Evolutionary conservation across 2,797 vertebrate genomes (phyloP).

Genomic region (Paramormyrops hopkinsi): DNA sequence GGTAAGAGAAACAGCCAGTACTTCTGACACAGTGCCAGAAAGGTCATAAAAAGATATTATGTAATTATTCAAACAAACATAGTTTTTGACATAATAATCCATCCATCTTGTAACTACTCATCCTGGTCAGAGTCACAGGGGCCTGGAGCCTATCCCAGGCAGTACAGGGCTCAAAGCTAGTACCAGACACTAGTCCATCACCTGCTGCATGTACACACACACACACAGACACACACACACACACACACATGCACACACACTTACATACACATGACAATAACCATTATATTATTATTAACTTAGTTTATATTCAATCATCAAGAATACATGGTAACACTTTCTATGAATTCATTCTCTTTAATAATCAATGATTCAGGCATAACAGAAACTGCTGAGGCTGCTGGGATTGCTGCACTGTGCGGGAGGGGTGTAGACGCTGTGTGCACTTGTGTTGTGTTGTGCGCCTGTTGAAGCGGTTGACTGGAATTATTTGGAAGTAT

Average conservation of each 20-base stretch:
- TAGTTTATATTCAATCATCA: background rate
- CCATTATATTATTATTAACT: background rate
- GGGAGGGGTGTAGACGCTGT: too few species aligned
- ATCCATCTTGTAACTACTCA: background rate
- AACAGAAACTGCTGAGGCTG: too few species aligned
- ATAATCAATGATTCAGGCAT: background rate
- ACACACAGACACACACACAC: background rate
- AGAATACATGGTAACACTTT: background rate
- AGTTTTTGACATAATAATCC: background rate
- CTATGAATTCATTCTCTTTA: background rate
- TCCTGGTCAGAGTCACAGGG: background rate
- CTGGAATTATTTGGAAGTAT: too few species aligned
- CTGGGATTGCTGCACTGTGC: too few species aligned
- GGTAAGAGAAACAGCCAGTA: background rate
- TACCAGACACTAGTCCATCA: background rate
- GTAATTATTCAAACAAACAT: background rate
- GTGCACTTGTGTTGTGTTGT: too few species aligned
- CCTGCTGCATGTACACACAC: background rate
- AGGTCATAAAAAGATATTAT: background rate
- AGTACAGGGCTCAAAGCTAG: background rate
- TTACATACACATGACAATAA: background rate
- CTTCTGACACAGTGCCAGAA: background rate
- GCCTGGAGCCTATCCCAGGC: background rate
- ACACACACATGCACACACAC: background rate
- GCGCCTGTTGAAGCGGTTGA: too few species aligned